A percentile compares a stretch with the other conserved stretches of the same genome.
Conservation (phyloP, 2,113 vertebrate genomes). For the Pimephales promelas region DNA sequence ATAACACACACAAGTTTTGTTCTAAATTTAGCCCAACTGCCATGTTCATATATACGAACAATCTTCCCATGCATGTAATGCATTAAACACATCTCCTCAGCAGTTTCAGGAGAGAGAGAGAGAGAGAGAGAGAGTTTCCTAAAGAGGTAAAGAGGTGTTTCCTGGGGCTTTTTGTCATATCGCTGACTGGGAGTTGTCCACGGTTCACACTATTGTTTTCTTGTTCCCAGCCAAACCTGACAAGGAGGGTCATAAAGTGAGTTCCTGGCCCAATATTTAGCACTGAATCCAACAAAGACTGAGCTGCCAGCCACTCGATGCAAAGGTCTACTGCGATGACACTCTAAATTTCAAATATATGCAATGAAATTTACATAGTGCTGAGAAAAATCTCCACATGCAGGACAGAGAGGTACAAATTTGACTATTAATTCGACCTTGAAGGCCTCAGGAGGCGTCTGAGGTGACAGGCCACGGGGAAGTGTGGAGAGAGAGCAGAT, state of each 20-base stretch:
- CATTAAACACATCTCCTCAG: neutral
- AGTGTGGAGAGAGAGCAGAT: neutral
- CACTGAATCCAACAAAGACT: constrained; percentile 2
- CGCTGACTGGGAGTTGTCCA: constrained; percentile 27
- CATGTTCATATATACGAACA: neutral
- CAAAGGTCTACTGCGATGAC: constrained; percentile 9
- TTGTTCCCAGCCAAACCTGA: constrained; percentile 10
- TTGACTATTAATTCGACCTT: constrained; percentile 7
- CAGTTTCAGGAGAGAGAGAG: neutral
- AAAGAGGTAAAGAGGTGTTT: constrained; percentile 8
- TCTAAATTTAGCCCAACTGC: neutral
- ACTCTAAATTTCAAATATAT: constrained; percentile 51
- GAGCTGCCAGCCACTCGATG: constrained; percentile 17
- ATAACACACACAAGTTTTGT: too few species aligned
- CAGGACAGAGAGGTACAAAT: neutral
- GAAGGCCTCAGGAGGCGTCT: neutral
- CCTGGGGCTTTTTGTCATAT: constrained; percentile 12
- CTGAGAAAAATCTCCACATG: neutral
- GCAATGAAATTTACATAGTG: constrained; percentile 37
- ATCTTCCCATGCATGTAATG: neutral
- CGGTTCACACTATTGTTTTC: constrained; percentile 46
- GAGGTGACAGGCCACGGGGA: constrained; percentile 9
- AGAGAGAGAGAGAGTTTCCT: constrained; percentile 5
- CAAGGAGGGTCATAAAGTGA: constrained; percentile 6
- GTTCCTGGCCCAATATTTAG: constrained; percentile 22